Evolutionary conservation across 1,140 invertebrate species (phyloP), one percentile per base, ranked within the genome.

Genomic region (Venustaconcha ellipsiformis): DNA sequence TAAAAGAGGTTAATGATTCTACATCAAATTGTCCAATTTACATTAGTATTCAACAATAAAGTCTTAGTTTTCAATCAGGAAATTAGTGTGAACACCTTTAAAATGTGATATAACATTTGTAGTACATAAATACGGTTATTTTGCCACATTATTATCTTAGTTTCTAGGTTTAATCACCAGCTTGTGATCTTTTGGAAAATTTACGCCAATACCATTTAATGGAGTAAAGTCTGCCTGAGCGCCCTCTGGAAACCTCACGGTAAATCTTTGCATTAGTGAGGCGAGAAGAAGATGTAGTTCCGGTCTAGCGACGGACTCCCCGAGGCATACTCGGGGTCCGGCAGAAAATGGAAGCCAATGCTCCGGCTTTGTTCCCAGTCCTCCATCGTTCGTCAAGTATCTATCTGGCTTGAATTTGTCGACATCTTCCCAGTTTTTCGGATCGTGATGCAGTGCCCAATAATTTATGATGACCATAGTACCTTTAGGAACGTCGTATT

Each of bases 391-490:
- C 62, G 81, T 75, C 5, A 90, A 48, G 75, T 89, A 90, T 66
- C 88, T 74, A 55, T 95, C 95, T 0, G 96, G 96, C 72, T 92
- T 91, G 87, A 96, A 96, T 26, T 89, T 86, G 72, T 94, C 91
- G 0, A 95, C 94, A 59, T 96, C 91, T 0, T 91, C 92, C 85
- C 94, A 95, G 66, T 92, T 92, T 5, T 92, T 89, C 4, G 93
- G 91, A 82, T 95, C 93, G 91, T 94, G 94, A 26, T 96, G 90
- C 64, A 94, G 92, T 69, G 92, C 93, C 74, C 94, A 93, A 79
- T 95, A 94, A 85, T 96, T 97, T n/a, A 93, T 93, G 13, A 96
- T 92, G 1, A 97, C 92, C 92, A 96, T 95, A 20, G 95, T 95
- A 76, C 95, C 93, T 93, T 92, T 91, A 0, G 93, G 92, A 64